Base-by-base conservation (phyloP, 1,140 invertebrate species). In the Drosophila kurseongensis region DNA sequence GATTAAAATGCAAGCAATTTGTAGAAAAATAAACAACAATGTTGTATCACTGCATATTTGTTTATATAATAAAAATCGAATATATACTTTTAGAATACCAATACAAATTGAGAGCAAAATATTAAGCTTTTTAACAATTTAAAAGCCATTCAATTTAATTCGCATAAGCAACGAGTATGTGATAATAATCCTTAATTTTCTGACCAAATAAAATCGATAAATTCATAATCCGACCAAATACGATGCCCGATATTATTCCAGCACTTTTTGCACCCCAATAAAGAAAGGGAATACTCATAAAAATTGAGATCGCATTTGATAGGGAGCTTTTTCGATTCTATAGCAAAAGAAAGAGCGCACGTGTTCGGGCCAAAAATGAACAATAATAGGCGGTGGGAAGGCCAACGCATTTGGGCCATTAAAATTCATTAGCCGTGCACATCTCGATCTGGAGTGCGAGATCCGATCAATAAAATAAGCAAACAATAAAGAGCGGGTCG, bases 381-480 rank as follows among this genome's bases (percentile, higher is more conserved):
- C 23, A 51, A 68, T 55, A 56, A 68, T 69, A 57, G 41, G n/a
- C 42, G 41, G 54, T 38, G 51, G 12, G 18, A 52, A 65, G 57
- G 61, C 38, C 61, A 68, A 45, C 47, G 66, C 29, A 68, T 69
- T 71, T 41, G 51, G 63, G 51, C 66, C 68, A 72, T 71, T 71
- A 58, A 71, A 71, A 71, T 71, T 71, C 67, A 71, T 71, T 71
- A 58, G 51, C 67, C 67, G 67, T 69, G 65, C 67, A 71, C 67
- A 71, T 71, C 51, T 71, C 51, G 67, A 58, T 71, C 51, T 71
- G 51, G 65, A 71, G 67, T 71, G 67, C 65, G 41, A 69, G 41
- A 56, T 58, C 32, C 66, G 68, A 72, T 72, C 68, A 72, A 72
- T 72, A 72, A 72, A 72, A 71, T 72, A 72, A 71, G 66, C 68